Evolutionary conservation across 2,797 vertebrate genomes (phyloP).

Genomic region (Sebastes hopkinsi): DNA sequence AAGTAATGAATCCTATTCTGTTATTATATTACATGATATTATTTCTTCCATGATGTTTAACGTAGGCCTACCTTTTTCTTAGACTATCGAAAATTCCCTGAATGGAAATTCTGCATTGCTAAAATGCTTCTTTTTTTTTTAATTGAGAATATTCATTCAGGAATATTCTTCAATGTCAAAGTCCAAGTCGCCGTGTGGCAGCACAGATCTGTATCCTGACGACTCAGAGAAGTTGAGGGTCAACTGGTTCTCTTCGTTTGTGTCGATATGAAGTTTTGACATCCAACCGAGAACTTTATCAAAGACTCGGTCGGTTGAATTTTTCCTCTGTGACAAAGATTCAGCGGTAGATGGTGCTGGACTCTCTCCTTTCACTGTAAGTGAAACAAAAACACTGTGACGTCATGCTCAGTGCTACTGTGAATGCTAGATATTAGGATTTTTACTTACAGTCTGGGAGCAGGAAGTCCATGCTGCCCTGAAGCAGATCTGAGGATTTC

Average conservation of each 20-base stretch:
- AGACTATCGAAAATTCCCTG: background rate
- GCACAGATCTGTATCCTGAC: slow-evolving; percentile 48
- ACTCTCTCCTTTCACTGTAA: slow-evolving; percentile 32
- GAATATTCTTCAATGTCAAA: background rate
- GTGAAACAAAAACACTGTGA: slow-evolving; percentile 2
- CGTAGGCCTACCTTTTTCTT: background rate
- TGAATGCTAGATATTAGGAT: background rate
- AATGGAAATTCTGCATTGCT: background rate
- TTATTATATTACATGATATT: background rate
- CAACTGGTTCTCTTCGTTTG: slow-evolving; percentile 12
- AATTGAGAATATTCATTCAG: background rate
- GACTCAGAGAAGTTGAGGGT: slow-evolving; percentile 45
- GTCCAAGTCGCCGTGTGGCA: rapidly evolving
- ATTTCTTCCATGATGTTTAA: background rate
- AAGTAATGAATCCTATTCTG: background rate
- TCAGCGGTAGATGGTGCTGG: background rate
- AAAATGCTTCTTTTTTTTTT: background rate
- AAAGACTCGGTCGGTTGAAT: background rate
- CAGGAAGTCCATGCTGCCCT: slow-evolving; percentile 22
- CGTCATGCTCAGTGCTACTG: background rate
- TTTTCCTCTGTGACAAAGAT: background rate
- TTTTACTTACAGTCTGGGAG: slow-evolving; percentile 17
- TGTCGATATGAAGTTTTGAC: slow-evolving; percentile 14
- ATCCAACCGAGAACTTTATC: slow-evolving; percentile 41
- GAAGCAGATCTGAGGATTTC: background rate